These are phyloP conservation scores for Silurus lanzhouensis DNA, from an alignment of 2,797 vertebrate species.

Conservation along the genomic window DNA sequence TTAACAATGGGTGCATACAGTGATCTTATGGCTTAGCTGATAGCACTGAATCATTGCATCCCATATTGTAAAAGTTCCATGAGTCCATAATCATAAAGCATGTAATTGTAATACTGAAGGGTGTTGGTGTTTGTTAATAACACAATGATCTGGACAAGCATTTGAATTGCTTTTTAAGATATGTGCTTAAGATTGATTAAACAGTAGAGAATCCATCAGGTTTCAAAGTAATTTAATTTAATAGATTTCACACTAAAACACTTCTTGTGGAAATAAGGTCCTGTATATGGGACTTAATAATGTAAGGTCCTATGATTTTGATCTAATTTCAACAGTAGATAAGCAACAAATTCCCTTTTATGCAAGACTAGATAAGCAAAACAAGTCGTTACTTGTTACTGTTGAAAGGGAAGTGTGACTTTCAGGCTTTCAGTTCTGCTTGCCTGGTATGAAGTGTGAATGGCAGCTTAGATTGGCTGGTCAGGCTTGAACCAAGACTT, in stretches of 20 bases:
- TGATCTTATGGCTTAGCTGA: background rate
- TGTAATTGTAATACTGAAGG: background rate
- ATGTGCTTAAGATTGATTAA: background rate
- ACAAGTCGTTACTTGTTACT: background rate
- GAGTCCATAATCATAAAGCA: background rate
- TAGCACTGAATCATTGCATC: background rate
- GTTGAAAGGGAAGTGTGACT: conserved; percentile 22
- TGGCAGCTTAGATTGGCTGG: background rate
- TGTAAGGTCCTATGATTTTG: background rate
- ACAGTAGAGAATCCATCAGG: background rate
- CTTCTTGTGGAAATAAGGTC: background rate
- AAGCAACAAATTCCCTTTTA: background rate
- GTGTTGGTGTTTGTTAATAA: background rate
- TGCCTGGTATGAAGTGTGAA: conserved; percentile 3
- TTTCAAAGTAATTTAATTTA: background rate
- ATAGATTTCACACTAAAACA: background rate
- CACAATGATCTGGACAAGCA: background rate
- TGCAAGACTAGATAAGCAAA: background rate
- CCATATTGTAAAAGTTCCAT: background rate
- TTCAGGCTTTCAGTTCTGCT: conserved; percentile 18
- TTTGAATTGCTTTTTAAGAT: background rate
- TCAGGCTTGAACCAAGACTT: background rate
- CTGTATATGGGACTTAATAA: no score
- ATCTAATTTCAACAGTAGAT: background rate
- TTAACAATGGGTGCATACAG: background rate